Percentiles rank a stretch among this genome's conserved stretches.
Conservation (phyloP, 2,113 vertebrate genomes). For the Myotis davidii region DNA sequence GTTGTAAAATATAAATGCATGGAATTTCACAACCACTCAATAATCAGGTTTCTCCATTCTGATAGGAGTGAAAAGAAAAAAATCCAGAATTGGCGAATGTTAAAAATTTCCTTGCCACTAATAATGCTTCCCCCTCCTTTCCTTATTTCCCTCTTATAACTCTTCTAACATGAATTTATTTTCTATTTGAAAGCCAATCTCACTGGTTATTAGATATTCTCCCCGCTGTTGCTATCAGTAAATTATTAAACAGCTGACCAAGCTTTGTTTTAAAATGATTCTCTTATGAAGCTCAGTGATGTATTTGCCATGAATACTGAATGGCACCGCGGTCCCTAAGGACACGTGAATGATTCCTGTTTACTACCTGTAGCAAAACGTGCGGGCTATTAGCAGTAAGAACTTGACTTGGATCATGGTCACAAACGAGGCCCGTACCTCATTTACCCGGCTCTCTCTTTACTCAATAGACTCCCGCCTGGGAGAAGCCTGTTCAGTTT, state of each 20-base stretch:
- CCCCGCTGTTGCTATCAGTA: constrained; percentile 84
- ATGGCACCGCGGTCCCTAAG: constrained; percentile 78
- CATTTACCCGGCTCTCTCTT: constrained; percentile 35
- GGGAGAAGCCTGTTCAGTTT: constrained; percentile 44
- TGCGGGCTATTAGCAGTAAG: constrained; percentile 83
- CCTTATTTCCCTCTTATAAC: not conserved
- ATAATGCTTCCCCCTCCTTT: constrained; percentile 34
- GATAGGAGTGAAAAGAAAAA: constrained; percentile 70
- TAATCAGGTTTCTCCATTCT: constrained; percentile 67
- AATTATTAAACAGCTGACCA: constrained; percentile 89
- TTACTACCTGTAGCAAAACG: constrained; percentile 85
- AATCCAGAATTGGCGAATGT: constrained; percentile 73
- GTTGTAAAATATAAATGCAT: constrained; percentile 22
- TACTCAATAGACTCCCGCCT: not conserved
- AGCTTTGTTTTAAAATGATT: constrained; percentile 88
- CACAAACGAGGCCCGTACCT: constrained; percentile 66
- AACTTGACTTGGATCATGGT: constrained; percentile 69
- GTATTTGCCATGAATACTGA: constrained; percentile 85
- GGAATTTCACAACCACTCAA: constrained; percentile 65
- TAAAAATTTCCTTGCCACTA: constrained; percentile 78
- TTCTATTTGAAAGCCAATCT: constrained; percentile 85
- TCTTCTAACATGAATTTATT: constrained; percentile 83
- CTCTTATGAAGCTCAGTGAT: constrained; percentile 83
- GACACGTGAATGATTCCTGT: constrained; percentile 82
- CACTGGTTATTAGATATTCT: constrained; percentile 86